Percentiles rank a stretch among this genome's conserved stretches.
phyloP scores from a whole-genome alignment of 1,140 invertebrate species.

The Ruditapes philippinarum region DNA sequence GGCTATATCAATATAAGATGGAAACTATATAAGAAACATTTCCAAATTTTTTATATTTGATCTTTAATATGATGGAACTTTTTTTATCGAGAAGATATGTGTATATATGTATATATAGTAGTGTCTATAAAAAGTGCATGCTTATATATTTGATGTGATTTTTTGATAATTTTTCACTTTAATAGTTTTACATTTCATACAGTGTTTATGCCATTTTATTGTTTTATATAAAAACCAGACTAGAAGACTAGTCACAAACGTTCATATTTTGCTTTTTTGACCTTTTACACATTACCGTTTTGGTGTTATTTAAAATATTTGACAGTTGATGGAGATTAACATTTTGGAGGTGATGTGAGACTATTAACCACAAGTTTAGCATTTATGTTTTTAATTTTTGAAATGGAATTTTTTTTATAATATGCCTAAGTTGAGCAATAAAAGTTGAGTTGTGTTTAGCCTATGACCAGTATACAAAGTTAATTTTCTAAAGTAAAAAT shows the following conservation, averaged over 20 bases:
- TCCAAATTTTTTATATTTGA: conserved; percentile 22
- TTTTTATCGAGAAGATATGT: conserved; percentile 11
- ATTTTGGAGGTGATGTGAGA: conserved; percentile 4
- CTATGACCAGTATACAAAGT: too few relatives aligned
- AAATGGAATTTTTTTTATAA: too few relatives aligned
- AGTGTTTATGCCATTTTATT: not conserved
- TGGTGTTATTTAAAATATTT: not conserved
- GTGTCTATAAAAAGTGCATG: conserved; percentile 39
- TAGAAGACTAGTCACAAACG: not conserved
- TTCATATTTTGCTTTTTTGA: not conserved
- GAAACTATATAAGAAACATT: conserved; percentile 36
- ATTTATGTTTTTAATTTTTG: too few relatives aligned
- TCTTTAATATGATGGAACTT: not conserved
- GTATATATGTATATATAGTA: conserved; percentile 50
- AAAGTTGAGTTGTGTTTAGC: too few relatives aligned
- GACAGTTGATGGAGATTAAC: not conserved
- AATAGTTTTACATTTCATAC: too few relatives aligned
- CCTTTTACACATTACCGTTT: not conserved
- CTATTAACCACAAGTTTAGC: too few relatives aligned
- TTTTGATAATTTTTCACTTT: not conserved
- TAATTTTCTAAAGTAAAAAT: too few relatives aligned
- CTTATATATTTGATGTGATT: conserved; percentile 43
- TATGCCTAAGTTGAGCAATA: too few relatives aligned
- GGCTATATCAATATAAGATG: conserved; percentile 16
- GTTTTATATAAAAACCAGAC: conserved; percentile 7